Evolutionary conservation across 1,140 invertebrate species (phyloP), one percentile per base, ranked within the genome.

Genomic region (Hypothenemus hampei): DNA sequence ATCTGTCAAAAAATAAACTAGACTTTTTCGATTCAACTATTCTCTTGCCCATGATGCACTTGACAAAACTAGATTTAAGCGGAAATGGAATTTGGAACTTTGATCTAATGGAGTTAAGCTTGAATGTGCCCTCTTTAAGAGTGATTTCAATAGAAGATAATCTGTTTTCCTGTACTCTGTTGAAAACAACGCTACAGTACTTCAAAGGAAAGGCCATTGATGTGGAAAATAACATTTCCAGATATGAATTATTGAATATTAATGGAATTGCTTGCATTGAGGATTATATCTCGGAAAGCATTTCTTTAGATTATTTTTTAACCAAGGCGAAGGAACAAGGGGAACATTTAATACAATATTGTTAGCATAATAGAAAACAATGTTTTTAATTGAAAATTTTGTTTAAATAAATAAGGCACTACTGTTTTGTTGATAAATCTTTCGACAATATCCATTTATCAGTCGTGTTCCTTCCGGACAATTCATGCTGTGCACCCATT

Each of bases 181-280:
- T 70, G 18, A 50, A 36, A 18, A 65, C 64, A 48, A 39, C 65
- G 2, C 53, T 70, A 24, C 56, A 57, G 35, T 63, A 60, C 57
- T 64, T 66, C 4, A 63, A 64, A 39, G 46, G 16, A 4, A 61
- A 61, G 31, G 33, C 53, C 23, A 49, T 70, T n/a, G 45, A 58
- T 33, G 58, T 66, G 10, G 59, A 50, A 4, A 61, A 58, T 13
- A 43, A 46, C 11, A 10, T 21, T 29, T 54, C 47, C 7, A 52
- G 59, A 24, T 69, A 62, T 57, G 57, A 70, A 13, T 43, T 65
- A 8, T 61, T 61, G 23, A 70, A 70, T 40, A 59, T 69, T 16
- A 63, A 65, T 36, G 67, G 67, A n/a, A 65, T 70, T 40, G 65
- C 62, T 16, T 70, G 68, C 47, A 58, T 62, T 26, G 52, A 65